Conservation (phyloP, 2,888 invertebrate genomes). For the Cataglyphis albicans region DNA sequence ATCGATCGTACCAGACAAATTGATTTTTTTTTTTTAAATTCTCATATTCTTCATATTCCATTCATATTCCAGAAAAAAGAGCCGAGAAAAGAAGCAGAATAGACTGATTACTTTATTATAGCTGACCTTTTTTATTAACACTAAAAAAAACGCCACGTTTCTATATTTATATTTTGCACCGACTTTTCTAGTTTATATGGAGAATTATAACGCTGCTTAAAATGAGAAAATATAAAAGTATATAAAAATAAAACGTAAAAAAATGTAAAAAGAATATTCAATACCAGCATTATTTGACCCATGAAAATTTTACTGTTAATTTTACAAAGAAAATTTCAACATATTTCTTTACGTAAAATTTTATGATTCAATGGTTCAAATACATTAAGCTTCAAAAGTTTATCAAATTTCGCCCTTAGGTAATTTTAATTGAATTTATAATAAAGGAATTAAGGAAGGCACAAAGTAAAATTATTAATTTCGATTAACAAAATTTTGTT, state of each 20-base stretch:
- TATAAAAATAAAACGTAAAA: not conserved
- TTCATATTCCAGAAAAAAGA: not conserved
- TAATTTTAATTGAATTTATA: not conserved
- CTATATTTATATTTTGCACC: not conserved
- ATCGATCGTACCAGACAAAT: slow-evolving; percentile 1
- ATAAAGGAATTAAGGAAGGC: not conserved
- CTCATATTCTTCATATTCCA: not conserved
- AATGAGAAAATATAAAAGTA: slow-evolving; percentile 13
- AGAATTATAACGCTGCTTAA: not conserved
- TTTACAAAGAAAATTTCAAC: not conserved
- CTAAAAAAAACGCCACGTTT: not conserved
- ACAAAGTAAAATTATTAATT: not conserved
- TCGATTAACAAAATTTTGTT: not conserved
- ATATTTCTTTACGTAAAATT: not conserved
- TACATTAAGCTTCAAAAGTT: not conserved
- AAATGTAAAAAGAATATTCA: not conserved
- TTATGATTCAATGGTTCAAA: not conserved
- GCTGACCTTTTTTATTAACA: slow-evolving; percentile 11
- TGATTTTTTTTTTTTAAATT: slow-evolving; percentile 14
- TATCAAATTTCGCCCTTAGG: not conserved
- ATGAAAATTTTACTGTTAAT: not conserved
- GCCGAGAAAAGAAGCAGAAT: not conserved
- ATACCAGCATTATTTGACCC: not conserved
- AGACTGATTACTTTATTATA: not conserved
- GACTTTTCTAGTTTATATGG: not conserved